Evolutionary conservation across 2,113 vertebrate species (phyloP), one percentile per base, ranked within the genome.

Genomic region (Telmatochromis sp.): DNA sequence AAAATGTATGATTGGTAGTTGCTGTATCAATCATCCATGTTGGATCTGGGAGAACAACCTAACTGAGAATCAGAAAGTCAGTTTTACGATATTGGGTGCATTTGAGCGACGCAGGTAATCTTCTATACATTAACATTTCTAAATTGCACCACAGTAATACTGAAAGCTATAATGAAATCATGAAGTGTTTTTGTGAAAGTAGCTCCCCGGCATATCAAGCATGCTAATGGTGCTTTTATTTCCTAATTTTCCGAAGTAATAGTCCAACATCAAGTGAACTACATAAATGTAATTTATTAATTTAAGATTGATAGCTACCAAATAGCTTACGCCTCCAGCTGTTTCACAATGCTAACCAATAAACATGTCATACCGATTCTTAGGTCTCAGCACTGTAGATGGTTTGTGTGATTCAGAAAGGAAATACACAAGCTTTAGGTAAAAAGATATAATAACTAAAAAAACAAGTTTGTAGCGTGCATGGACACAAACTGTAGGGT

Each of bases 391-490:
- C 33, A 80, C 8, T 73, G 40, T 26, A 73, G 40, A 19, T 26
- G 8, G 5, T 47, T 8, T 45, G 68, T 45, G 21, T 28, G 21
- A 0, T 45, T 2, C 40, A 28, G 3, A 28, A 0, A 75, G 21
- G 40, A 45, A 73, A 6, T 47, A 47, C 1, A 0, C 23, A 26
- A 47, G 4, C 37, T 73, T 26, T 47, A 23, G n/a, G 0, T 21
- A 42, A 70, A 70, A 2, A 42, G 11, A 40, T 65, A 70, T 42
- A 9, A 42, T 40, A 42, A 40, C 65, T 42, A 23, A 70, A 9
- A 42, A 23, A 42, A 2, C 7, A 4, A 23, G 35, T 42, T 42
- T 23, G 35, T 1, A 15, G 23, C 4, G 3, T 75, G 42, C 40
- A 75, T 28, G 23, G 68, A 73, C 21, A 73, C 4, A 15, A 73